Evolutionary conservation across 1,140 invertebrate species (phyloP).

Genomic region (Ephestia elutella): DNA sequence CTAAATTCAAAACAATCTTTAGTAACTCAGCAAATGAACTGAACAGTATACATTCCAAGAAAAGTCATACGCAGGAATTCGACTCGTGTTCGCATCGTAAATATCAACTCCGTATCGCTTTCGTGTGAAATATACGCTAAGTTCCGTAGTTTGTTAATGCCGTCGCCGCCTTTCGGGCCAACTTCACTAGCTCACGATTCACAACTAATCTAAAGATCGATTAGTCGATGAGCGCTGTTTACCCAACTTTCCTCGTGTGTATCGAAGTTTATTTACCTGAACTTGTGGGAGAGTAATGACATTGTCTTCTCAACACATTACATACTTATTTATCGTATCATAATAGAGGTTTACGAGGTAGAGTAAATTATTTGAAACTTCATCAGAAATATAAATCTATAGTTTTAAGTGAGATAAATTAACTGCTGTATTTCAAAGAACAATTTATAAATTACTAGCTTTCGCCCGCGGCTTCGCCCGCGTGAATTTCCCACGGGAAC

Average conservation of each 20-base stretch:
- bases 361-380: too few relatives aligned
- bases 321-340: background rate
- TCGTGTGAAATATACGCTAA: conserved; percentile 38
- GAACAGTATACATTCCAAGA: background rate
- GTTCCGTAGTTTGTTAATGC: conserved; percentile 39
- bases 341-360: too few relatives aligned
- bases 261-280: conserved; percentile 1
- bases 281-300: background rate
- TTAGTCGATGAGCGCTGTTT: conserved; percentile 13
- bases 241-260: background rate
- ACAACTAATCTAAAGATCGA: conserved; percentile 26
- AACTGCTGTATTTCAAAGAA: too few relatives aligned
- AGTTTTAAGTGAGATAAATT: too few relatives aligned
- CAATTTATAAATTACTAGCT: too few relatives aligned
- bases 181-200: conserved; percentile 17
- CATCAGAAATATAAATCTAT: too few relatives aligned
- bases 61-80: conserved; percentile 6
- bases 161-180: conserved; percentile 28
- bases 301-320: background rate
- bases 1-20: background rate
- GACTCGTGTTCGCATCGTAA: conserved; percentile 23
- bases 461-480: too few relatives aligned
- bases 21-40: background rate
- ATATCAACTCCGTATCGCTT: conserved; percentile 34
- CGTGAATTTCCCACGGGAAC: too few relatives aligned